phyloP scores from a whole-genome alignment of 2,888 invertebrate species.

The Carterocephalus palaemon region DNA sequence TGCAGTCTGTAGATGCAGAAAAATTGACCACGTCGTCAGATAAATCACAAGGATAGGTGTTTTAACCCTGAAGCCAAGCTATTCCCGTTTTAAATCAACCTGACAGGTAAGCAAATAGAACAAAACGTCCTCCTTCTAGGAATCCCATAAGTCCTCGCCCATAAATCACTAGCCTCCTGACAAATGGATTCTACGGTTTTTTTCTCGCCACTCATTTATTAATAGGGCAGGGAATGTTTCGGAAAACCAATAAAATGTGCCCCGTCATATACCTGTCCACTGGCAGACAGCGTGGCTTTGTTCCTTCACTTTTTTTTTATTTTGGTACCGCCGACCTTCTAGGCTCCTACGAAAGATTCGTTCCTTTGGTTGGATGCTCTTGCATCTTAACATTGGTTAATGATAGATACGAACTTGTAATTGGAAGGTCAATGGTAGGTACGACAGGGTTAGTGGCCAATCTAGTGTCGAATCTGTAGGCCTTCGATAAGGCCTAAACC shows the following conservation, averaged over 20 bases:
- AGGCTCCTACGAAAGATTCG: slow-evolving; percentile 37
- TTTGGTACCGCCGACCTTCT: slow-evolving; percentile 43
- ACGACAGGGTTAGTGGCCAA: too few species aligned
- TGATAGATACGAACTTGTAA: too few species aligned
- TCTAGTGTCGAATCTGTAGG: too few species aligned
- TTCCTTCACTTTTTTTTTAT: slow-evolving; percentile 53
- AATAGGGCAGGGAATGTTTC: slow-evolving; percentile 76
- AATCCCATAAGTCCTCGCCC: slow-evolving; percentile 69
- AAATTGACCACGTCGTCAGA: neutral
- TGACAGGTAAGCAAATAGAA: slow-evolving; percentile 79
- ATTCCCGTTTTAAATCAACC: slow-evolving; percentile 67
- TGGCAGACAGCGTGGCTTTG: slow-evolving; percentile 76
- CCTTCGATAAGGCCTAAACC: too few species aligned
- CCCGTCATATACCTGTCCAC: slow-evolving; percentile 78
- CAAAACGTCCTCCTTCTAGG: slow-evolving; percentile 74
- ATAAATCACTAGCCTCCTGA: slow-evolving; percentile 75
- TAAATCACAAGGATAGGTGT: slow-evolving; percentile 31
- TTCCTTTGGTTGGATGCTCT: slow-evolving; percentile 18
- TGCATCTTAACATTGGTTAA: neutral
- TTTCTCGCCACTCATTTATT: slow-evolving; percentile 76
- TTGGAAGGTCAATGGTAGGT: too few species aligned
- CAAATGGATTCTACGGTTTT: slow-evolving; percentile 78
- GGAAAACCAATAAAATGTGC: slow-evolving; percentile 79
- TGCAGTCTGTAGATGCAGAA: slow-evolving; percentile 10
- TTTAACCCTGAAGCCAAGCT: slow-evolving; percentile 34